These are phyloP conservation scores for Chromoteleia sp. DNA, from an alignment of 2,888 invertebrate genomes.

Conservation along the genomic window DNA sequence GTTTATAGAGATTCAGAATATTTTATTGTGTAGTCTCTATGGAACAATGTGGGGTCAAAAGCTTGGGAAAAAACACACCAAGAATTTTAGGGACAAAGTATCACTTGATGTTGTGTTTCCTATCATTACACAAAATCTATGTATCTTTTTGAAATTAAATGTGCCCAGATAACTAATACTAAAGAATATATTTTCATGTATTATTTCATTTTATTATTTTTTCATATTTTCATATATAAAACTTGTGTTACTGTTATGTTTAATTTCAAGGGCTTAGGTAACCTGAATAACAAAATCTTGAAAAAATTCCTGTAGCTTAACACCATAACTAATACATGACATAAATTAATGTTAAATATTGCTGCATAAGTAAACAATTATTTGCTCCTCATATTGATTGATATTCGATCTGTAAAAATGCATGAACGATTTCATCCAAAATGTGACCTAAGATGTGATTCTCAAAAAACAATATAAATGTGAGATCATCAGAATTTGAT, in stretches of 20 bases:
- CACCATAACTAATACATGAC: background rate
- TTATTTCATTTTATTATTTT: constrained; percentile 1
- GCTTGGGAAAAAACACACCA: constrained; percentile 58
- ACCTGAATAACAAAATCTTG: constrained; percentile 9
- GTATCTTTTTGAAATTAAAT: constrained; percentile 54
- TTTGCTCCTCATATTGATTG: background rate
- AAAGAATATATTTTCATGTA: constrained; percentile 45
- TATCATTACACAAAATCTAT: constrained; percentile 66
- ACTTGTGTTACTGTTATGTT: constrained; percentile 12
- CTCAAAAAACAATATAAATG: background rate
- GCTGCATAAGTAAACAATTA: constrained; percentile 11
- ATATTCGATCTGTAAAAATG: background rate
- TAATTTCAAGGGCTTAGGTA: constrained; percentile 24
- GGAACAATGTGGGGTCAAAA: constrained; percentile 65
- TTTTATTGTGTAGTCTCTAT: constrained; percentile 70
- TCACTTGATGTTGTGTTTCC: constrained; percentile 67
- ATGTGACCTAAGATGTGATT: background rate
- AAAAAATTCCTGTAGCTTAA: background rate
- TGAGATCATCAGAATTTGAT: background rate
- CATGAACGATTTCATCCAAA: background rate
- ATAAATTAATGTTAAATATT: constrained; percentile 1
- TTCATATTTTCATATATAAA: constrained; percentile 14
- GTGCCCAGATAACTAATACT: constrained; percentile 60
- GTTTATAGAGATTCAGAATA: constrained; percentile 67
- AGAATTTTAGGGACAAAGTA: constrained; percentile 65